A percentile compares a stretch with the other conserved stretches of the same genome.
Evolutionary conservation across 2,888 invertebrate species (phyloP).

Genomic region (Epinotia bilunana): DNA sequence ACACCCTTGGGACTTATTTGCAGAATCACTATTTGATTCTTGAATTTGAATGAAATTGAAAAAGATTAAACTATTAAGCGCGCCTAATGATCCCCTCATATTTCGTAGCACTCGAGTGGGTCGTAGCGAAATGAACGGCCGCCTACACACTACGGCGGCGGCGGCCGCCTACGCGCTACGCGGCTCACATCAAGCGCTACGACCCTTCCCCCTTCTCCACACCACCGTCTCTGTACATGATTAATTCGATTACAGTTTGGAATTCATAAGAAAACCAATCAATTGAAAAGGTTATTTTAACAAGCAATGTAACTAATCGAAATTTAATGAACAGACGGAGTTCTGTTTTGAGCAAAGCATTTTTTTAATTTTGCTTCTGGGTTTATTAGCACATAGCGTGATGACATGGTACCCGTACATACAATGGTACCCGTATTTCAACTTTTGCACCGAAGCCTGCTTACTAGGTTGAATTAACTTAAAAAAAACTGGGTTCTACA

Average conservation of each 20-base stretch:
- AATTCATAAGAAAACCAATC: slow-evolving; percentile 44
- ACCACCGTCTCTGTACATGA: slow-evolving; percentile 51
- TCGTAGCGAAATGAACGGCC: slow-evolving; percentile 58
- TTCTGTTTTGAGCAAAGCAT: not conserved
- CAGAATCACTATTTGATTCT: too few relatives aligned
- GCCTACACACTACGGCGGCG: slow-evolving; percentile 59
- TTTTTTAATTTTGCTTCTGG: slow-evolving; percentile 1
- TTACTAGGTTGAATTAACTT: not conserved
- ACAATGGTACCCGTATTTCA: slow-evolving; percentile 19
- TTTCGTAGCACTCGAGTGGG: slow-evolving; percentile 17
- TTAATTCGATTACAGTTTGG: slow-evolving; percentile 50
- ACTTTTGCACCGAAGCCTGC: not conserved
- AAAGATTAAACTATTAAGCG: slow-evolving; percentile 13
- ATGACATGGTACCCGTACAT: too few relatives aligned
- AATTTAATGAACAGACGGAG: not conserved
- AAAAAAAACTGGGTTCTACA: slow-evolving; percentile 1
- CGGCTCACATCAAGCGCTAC: slow-evolving; percentile 46
- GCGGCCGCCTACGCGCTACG: slow-evolving; percentile 60
- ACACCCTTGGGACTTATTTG: too few relatives aligned
- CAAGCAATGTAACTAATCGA: slow-evolving; percentile 13
- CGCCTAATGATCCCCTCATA: slow-evolving; percentile 6
- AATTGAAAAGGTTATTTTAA: slow-evolving; percentile 36
- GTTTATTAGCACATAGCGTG: slow-evolving; percentile 30
- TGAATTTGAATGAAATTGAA: not conserved
- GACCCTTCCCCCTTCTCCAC: slow-evolving; percentile 13